Base-by-base conservation (phyloP, 35 echinoderm and acorn worm species). In the Heliocidaris tuberculata region DNA sequence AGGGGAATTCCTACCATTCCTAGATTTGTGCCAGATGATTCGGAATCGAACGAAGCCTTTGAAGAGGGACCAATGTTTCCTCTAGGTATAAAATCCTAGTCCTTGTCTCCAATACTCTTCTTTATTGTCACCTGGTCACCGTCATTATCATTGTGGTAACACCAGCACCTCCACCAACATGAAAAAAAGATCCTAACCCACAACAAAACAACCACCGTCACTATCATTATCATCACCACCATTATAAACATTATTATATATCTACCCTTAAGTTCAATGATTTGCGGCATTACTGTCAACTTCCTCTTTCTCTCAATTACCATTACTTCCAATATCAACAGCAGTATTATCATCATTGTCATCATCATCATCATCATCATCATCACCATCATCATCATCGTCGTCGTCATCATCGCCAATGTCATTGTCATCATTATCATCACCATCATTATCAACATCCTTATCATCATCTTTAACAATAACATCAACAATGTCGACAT, bases 351-450 rank as follows among this genome's bases (percentile, higher is more conserved):
- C 65, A 78, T 7, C 15, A 70, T 42, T 42, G 35, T 42, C 35
- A 88, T 50, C 85, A 27, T 32, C 94, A 87, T 88, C 94, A 47
- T 85, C 94, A 86, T 50, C 94, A 27, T 86, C 94, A 35, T 94
- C 93, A 59, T 94, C 93, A 30, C 60, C 93, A 4, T 11, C 59
- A 13, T 70, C 56, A 78, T 94, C 85, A 3, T 94, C 93, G 10
- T 27, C 93, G 30, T 54, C 50, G 16, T 59, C 27, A 42, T 29
- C 93, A 42, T 42, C 3, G 35, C 3, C 35, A 42, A 1, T 42
- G 35, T 42, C 35, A 42, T n/a, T n/a, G n/a, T 42, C 35, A 42
- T 42, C 3, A 42, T 42, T 3, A 59, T 35, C 93, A 85, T 9
- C 59, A 65, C 48, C 94, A 48, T 52, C 88, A n/a, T 61, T 60